A percentile compares a stretch with the other conserved stretches of the same genome.
Evolutionary conservation across 2,113 vertebrate genomes (phyloP).

Genomic region (Ia io): DNA sequence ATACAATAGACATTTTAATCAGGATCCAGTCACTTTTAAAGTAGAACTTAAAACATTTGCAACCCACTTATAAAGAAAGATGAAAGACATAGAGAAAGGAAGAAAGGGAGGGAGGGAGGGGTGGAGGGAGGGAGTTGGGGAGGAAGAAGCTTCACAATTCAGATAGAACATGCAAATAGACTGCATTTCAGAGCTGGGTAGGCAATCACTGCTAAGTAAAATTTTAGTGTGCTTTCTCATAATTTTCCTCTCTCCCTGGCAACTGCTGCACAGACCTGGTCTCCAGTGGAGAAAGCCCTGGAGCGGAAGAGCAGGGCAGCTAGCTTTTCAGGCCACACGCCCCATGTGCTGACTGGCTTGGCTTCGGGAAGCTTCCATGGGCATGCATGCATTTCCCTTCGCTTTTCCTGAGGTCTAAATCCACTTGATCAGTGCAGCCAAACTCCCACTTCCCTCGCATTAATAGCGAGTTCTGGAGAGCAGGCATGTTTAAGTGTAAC

Average conservation of each 20-base stretch:
- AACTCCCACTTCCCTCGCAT: neutral
- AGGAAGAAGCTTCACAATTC: neutral
- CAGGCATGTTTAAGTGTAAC: slow-evolving; percentile 56
- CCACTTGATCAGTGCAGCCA: neutral
- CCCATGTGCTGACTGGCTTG: neutral
- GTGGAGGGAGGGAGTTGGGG: neutral
- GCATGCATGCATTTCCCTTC: neutral
- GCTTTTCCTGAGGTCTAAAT: neutral
- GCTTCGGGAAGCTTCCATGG: neutral
- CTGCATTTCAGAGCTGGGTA: neutral
- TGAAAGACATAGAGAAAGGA: neutral
- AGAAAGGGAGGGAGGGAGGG: no score
- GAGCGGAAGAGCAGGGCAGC: neutral
- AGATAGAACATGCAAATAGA: neutral
- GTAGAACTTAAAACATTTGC: neutral
- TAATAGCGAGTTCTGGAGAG: slow-evolving; percentile 12
- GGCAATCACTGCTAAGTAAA: neutral
- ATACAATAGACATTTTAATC: neutral
- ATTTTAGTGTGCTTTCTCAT: neutral
- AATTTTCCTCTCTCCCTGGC: neutral
- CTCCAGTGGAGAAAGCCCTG: neutral
- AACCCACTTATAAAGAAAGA: neutral
- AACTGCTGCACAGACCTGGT: neutral
- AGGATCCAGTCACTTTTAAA: neutral
- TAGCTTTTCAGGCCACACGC: neutral